phyloP scores from a whole-genome alignment of 1,140 invertebrate species.

The Bathynomus jamesi region DNA sequence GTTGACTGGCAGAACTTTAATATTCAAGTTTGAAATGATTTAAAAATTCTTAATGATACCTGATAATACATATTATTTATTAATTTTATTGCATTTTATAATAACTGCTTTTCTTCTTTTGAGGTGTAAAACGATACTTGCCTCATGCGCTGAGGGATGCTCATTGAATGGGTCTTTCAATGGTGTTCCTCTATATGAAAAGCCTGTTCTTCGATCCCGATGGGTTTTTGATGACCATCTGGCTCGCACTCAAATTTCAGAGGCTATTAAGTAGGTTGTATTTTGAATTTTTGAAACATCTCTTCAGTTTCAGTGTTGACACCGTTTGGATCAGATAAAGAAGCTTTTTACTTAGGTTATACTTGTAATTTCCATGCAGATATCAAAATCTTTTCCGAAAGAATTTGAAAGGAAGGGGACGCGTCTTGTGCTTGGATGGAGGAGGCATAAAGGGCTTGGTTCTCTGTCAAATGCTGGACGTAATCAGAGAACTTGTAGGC shows the following conservation, averaged over 20 bases:
- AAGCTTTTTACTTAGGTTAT: background rate
- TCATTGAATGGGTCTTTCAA: slow-evolving; percentile 31
- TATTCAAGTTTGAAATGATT: too few species aligned
- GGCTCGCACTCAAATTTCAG: slow-evolving; percentile 17
- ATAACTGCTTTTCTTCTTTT: too few species aligned
- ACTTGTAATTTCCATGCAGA: slow-evolving; percentile 21
- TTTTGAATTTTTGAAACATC: too few species aligned
- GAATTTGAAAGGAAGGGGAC: slow-evolving; percentile 45
- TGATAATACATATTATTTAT: too few species aligned
- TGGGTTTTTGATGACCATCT: slow-evolving; percentile 35
- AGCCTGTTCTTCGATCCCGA: slow-evolving; percentile 26
- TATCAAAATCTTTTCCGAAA: slow-evolving; percentile 44
- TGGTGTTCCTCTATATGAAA: slow-evolving; percentile 35
- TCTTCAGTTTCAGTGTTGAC: background rate
- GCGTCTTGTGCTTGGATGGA: slow-evolving; percentile 79
- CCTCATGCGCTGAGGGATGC: slow-evolving; percentile 35
- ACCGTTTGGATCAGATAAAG: background rate
- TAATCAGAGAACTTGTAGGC: slow-evolving; percentile 56
- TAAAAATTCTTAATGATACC: too few species aligned
- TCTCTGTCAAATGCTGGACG: slow-evolving; percentile 72
- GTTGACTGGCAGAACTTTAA: too few species aligned
- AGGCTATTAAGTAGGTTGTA: slow-evolving; percentile 22
- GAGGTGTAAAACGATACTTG: slow-evolving; percentile 22
- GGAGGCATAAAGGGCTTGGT: slow-evolving; percentile 88
- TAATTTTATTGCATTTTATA: too few species aligned